A percentile compares a stretch with the other conserved stretches of the same genome.
phyloP scores from a whole-genome alignment of 2,888 invertebrate species.

The Biston betularia region DNA sequence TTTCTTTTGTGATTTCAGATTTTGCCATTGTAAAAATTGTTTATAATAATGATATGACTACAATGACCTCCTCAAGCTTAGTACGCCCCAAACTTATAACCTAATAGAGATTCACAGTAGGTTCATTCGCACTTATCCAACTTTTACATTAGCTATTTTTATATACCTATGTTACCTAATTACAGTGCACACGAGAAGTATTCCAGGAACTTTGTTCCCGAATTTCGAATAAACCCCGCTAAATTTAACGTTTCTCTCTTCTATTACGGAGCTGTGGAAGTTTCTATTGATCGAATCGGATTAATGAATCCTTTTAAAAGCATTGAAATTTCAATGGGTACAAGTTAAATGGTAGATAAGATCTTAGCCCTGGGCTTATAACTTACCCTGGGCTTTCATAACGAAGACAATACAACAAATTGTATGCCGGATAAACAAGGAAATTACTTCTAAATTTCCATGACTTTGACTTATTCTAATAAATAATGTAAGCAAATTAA shows the following conservation, averaged over 20 bases:
- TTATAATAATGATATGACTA: too few species aligned
- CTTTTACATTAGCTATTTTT: not conserved
- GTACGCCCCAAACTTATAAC: too few species aligned
- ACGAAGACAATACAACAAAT: not conserved
- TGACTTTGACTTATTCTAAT: too few species aligned
- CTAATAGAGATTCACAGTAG: not conserved
- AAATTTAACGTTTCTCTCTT: slow-evolving; percentile 34
- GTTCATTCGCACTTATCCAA: not conserved
- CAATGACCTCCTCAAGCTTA: too few species aligned
- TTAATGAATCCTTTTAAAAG: slow-evolving; percentile 34
- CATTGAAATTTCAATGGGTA: slow-evolving; percentile 3
- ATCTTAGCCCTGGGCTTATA: not conserved
- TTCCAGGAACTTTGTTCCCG: slow-evolving; percentile 42
- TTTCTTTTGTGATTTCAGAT: too few species aligned
- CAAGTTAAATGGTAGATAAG: slow-evolving; percentile 6
- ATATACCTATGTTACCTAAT: slow-evolving; percentile 10
- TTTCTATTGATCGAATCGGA: slow-evolving; percentile 37
- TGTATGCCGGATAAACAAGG: too few species aligned
- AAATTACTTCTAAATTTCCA: too few species aligned
- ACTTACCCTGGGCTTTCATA: not conserved
- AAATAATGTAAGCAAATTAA: too few species aligned
- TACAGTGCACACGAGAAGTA: slow-evolving; percentile 34
- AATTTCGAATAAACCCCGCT: slow-evolving; percentile 42
- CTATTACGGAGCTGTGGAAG: slow-evolving; percentile 26
- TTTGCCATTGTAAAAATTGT: too few species aligned